These are phyloP conservation scores for Lycia hirtaria DNA, from an alignment of 2,888 invertebrate genomes.

Conservation along the genomic window DNA sequence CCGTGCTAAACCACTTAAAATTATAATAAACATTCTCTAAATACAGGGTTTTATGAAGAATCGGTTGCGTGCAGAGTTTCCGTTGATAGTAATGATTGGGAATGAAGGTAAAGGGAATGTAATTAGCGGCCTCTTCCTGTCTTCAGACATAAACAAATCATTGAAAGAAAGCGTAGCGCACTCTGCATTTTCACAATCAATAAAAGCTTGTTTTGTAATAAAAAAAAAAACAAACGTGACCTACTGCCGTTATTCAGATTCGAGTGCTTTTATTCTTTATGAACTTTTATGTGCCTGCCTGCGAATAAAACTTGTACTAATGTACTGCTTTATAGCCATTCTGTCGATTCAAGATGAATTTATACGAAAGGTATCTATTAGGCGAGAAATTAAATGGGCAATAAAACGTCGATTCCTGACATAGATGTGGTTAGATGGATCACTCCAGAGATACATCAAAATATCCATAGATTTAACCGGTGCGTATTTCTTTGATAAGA, in stretches of 20 bases:
- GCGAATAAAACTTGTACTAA: constrained; percentile 66
- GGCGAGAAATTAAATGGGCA: constrained; percentile 52
- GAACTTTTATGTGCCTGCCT: constrained; percentile 43
- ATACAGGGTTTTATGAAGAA: constrained; percentile 46
- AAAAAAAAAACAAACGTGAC: constrained; percentile 37
- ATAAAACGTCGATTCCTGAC: constrained; percentile 17
- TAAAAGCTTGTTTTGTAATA: constrained; percentile 29
- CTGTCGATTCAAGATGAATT: constrained; percentile 54
- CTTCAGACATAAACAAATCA: constrained; percentile 23
- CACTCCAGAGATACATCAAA: constrained; percentile 13
- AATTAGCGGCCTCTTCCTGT: constrained; percentile 14
- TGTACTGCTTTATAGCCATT: constrained; percentile 62
- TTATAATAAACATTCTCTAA: constrained; percentile 62
- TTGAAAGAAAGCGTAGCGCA: constrained; percentile 4
- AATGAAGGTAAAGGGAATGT: constrained; percentile 27
- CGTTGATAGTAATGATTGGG: constrained; percentile 26
- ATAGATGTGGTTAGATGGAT: constrained; percentile 8
- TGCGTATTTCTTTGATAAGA: constrained; percentile 4
- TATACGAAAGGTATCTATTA: constrained; percentile 72
- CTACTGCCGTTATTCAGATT: constrained; percentile 37
- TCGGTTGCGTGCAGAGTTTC: constrained; percentile 33
- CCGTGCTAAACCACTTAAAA: constrained; percentile 57
- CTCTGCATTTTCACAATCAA: constrained; percentile 28
- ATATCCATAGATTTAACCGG: constrained; percentile 3
- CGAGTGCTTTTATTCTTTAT: constrained; percentile 52